A percentile compares a stretch with the other conserved stretches of the same genome.
These are phyloP conservation scores for Xestia c-nigrum DNA, from an alignment of 2,888 invertebrate genomes.

Conservation along the genomic window DNA sequence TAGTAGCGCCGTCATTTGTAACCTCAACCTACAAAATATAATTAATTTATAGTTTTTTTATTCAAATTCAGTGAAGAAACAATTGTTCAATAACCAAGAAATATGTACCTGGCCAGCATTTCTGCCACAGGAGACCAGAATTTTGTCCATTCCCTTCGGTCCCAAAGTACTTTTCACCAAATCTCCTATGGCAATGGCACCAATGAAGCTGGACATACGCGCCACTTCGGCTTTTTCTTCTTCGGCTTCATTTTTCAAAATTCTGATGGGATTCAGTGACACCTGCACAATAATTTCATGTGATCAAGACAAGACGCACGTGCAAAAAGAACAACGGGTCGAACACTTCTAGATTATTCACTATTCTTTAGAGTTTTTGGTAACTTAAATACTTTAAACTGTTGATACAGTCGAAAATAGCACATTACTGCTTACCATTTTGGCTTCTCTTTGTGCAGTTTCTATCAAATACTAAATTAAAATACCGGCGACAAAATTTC, in stretches of 20 bases:
- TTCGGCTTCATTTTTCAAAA: slow-evolving; percentile 98
- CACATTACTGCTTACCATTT: slow-evolving; percentile 68
- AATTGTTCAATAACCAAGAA: neutral
- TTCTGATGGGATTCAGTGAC: slow-evolving; percentile 97
- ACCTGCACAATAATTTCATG: slow-evolving; percentile 88
- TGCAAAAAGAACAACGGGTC: slow-evolving; percentile 76
- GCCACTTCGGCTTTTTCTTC: slow-evolving; percentile 99
- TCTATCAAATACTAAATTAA: slow-evolving; percentile 20
- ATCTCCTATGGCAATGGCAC: slow-evolving; percentile 99
- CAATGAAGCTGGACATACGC: slow-evolving; percentile 99
- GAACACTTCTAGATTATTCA: slow-evolving; percentile 53
- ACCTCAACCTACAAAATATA: slow-evolving; percentile 94
- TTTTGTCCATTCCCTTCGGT: slow-evolving; percentile 99
- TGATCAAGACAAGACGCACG: slow-evolving; percentile 75
- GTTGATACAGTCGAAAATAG: slow-evolving; percentile 37
- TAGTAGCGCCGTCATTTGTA: slow-evolving; percentile 99
- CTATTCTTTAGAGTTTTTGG: slow-evolving; percentile 20
- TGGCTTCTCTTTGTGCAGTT: slow-evolving; percentile 48
- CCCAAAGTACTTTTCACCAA: slow-evolving; percentile 99
- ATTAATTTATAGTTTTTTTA: slow-evolving; percentile 7
- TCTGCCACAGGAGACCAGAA: slow-evolving; percentile 95
- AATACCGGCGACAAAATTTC: slow-evolving; percentile 60
- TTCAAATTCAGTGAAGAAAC: neutral
- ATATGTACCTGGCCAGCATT: slow-evolving; percentile 92
- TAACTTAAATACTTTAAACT: slow-evolving; percentile 21